phyloP scores from a whole-genome alignment of 1,140 invertebrate genomes.

The Galleria mellonella region DNA sequence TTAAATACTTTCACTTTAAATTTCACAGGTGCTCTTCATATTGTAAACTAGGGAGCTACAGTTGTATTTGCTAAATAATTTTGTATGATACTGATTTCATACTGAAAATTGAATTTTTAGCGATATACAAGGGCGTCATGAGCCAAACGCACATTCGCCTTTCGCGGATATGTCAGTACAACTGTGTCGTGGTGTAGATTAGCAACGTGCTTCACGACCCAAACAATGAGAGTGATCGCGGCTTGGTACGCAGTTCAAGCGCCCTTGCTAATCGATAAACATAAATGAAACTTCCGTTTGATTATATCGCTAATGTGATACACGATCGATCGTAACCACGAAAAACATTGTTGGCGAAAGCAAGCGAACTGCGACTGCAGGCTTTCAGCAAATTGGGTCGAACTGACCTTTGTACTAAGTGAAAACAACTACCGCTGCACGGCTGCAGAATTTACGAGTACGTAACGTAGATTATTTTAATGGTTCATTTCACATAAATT shows the following conservation, averaged over 20 bases:
- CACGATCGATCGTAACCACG: constrained; percentile 18
- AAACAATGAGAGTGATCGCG: constrained; percentile 68
- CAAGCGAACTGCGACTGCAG: constrained; percentile 16
- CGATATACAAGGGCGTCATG: constrained; percentile 19
- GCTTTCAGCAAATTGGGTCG: constrained; percentile 19
- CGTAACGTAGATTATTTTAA: constrained; percentile 15
- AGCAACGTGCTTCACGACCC: constrained; percentile 54
- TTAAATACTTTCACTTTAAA: constrained; percentile 4
- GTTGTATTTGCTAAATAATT: constrained; percentile 17
- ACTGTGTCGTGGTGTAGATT: constrained; percentile 61
- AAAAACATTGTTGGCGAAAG: constrained; percentile 15
- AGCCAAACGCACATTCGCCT: constrained; percentile 38
- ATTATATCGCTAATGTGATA: constrained; percentile 26
- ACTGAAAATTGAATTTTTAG: constrained; percentile 7
- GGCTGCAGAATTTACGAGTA: constrained; percentile 6
- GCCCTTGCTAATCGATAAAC: constrained; percentile 51
- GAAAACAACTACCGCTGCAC: constrained; percentile 9
- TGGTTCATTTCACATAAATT: neutral
- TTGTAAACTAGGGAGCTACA: constrained; percentile 3
- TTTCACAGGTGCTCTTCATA: constrained; percentile 8
- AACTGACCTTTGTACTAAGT: constrained; percentile 21
- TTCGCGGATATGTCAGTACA: constrained; percentile 32
- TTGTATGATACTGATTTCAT: constrained; percentile 12
- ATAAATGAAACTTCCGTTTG: constrained; percentile 25
- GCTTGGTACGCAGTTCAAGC: constrained; percentile 53